Base-by-base conservation (phyloP, 2,888 invertebrate species). In the Idaea dimidiata region DNA sequence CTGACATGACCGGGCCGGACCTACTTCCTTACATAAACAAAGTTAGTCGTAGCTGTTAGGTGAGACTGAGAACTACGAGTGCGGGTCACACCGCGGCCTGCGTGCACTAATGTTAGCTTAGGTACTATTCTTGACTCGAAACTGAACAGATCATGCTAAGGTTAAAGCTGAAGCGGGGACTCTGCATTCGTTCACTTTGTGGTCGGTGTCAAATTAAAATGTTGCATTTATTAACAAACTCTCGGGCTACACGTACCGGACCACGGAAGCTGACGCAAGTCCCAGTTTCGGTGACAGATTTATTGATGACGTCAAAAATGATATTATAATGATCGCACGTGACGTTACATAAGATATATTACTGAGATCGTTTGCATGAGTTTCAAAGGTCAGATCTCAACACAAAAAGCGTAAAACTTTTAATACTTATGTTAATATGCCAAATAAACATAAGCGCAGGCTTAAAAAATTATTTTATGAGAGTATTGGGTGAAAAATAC, bases 401-500 rank as follows among this genome's bases (percentile, higher is more conserved):
- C 88, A 91, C 86, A 86, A 82, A 89, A 91, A 91, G 90, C 91
- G 79, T 82, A 81, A 83, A 84, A 76, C 79, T 73, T 78, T 77
- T 76, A 75, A 80, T 78, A 78, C 78, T 80, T 79, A 74, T 80
- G 91, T 91, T 91, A 91, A 90, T 91, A 84, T 86, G 86, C 88
- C 89, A 82, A 87, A 84, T 86, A 85, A 83, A 79, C 83, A 80
- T 80, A 77, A 87, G 89, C 82, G 82, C 89, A 90, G 88, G 89
- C 86, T 89, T 85, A 83, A 82, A 81, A 80, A 82, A 80, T 78
- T 82, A 82, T 82, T 81, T 76, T 77, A 81, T 83, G 79, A 90
- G 91, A 92, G 92, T 91, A 91, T 91, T 92, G 92, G 92, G 92
- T 92, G 92, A 92, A 92, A 92, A 92, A 89, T 92, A 92, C 91